Evolutionary conservation across 2,797 vertebrate species (phyloP).

Genomic region (Enteromius treurensis): DNA sequence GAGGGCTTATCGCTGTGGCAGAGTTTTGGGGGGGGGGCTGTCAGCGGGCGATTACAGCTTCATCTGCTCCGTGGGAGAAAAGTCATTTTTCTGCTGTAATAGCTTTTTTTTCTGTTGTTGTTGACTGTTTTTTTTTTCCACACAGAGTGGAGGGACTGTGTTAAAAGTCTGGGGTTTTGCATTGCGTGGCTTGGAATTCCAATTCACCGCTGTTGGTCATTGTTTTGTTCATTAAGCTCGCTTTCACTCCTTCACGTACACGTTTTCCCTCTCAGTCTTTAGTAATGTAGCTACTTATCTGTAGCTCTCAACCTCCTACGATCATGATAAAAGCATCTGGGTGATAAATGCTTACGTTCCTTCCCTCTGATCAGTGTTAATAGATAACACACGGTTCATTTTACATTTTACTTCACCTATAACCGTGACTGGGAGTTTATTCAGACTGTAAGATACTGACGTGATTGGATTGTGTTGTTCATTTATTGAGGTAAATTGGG

Average conservation of each 20-base stretch:
- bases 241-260: not conserved
- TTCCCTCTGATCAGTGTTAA: conserved; percentile 28
- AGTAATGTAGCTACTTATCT: not conserved
- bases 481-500: not conserved
- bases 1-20: conserved; percentile 36
- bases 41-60: conserved; percentile 44
- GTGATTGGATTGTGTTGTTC: not conserved
- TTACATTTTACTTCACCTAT: not conserved
- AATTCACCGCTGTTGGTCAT: not conserved
- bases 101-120: conserved; percentile 32
- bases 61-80: conserved; percentile 28
- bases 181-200: not conserved
- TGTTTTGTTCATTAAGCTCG: not conserved
- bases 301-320: not conserved
- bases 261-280: not conserved
- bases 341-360: conserved; percentile 24
- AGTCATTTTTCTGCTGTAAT: conserved; percentile 42
- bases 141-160: not conserved
- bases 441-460: not conserved
- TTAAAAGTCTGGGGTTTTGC: conserved; percentile 15
- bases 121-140: conserved; percentile 3
- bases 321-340: conserved; percentile 13
- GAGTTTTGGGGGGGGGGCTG: conserved; percentile 1
- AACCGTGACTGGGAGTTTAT: not conserved
- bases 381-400: conserved; percentile 11